Percentiles rank a stretch among this genome's conserved stretches.
Evolutionary conservation across 2,797 vertebrate genomes (phyloP).

Genomic region (Tenualosa thibaudeaui): DNA sequence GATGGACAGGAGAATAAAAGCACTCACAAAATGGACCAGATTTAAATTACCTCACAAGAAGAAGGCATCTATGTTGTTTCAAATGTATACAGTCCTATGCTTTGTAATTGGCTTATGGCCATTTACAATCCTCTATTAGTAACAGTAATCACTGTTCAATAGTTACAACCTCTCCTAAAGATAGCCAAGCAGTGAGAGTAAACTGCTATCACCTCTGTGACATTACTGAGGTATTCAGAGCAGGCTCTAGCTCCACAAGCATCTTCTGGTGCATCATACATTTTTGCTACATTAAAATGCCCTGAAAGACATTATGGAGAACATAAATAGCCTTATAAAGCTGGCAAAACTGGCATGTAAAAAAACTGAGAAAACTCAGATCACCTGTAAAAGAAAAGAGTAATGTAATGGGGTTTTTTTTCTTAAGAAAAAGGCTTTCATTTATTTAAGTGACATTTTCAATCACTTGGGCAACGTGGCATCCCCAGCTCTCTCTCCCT

Average conservation of each 20-base stretch:
- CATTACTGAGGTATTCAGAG: conserved; percentile 32
- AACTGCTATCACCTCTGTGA: conserved; percentile 54
- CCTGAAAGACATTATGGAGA: conserved; percentile 61
- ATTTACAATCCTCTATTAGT: neutral
- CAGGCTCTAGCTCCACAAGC: conserved; percentile 39
- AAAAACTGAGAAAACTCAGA: conserved; percentile 49
- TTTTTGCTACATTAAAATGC: conserved; percentile 63
- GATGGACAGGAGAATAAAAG: conserved; percentile 53
- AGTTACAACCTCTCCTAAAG: conserved; percentile 25
- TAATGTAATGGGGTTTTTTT: conserved; percentile 53
- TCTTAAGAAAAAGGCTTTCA: conserved; percentile 41
- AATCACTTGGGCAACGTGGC: conserved; percentile 28
- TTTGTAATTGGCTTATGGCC: neutral
- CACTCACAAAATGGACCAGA: conserved; percentile 23
- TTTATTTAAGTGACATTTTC: conserved; percentile 44
- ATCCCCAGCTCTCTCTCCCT: conserved; percentile 9
- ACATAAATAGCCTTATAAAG: conserved; percentile 68
- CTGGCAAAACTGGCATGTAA: conserved; percentile 60
- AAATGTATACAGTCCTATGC: neutral
- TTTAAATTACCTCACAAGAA: conserved; percentile 5
- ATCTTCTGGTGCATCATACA: conserved; percentile 64
- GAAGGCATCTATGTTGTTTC: neutral
- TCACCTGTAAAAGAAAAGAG: conserved; percentile 50
- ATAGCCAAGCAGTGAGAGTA: neutral
- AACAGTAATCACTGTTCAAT: neutral